Evolutionary conservation across 92 coral and sea anemone genomes (phyloP).

Genomic region (Palythoa grandis): DNA sequence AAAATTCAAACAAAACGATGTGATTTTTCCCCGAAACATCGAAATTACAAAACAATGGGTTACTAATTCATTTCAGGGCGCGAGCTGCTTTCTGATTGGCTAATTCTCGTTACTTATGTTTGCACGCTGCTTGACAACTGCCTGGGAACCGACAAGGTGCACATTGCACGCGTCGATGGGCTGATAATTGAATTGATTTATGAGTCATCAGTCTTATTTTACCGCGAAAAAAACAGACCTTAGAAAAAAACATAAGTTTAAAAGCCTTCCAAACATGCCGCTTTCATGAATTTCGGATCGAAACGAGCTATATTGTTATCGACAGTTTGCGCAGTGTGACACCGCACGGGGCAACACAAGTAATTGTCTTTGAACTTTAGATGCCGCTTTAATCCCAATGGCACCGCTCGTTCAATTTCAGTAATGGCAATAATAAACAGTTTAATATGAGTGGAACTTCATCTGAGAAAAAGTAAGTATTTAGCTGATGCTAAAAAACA

Average conservation of each 20-base stretch:
- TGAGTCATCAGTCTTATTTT: not conserved
- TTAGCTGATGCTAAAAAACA: not conserved
- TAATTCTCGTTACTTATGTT: conserved; percentile 1
- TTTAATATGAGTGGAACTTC: conserved; percentile 66
- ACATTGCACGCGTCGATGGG: conserved; percentile 27
- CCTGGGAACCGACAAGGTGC: conserved; percentile 7
- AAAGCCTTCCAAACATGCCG: not conserved
- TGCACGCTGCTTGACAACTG: conserved; percentile 28
- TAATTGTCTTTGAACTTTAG: not conserved
- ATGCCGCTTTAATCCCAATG: not conserved
- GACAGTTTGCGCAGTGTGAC: conserved; percentile 20
- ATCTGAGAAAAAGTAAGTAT: conserved; percentile 74
- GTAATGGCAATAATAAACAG: conserved; percentile 7
- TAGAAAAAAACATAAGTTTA: not conserved
- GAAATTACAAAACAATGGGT: not conserved
- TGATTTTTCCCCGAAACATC: too few species aligned
- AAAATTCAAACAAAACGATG: too few species aligned
- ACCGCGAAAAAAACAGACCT: not conserved
- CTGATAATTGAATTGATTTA: not conserved
- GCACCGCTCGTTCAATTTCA: not conserved
- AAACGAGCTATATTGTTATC: not conserved
- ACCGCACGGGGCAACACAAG: not conserved
- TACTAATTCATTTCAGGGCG: not conserved
- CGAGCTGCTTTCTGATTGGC: conserved; percentile 44
- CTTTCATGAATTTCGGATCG: not conserved